A percentile compares a stretch with the other conserved stretches of the same genome.
These are phyloP conservation scores for Agapostemon virescens DNA, from an alignment of 2,888 invertebrate species.

Conservation along the genomic window DNA sequence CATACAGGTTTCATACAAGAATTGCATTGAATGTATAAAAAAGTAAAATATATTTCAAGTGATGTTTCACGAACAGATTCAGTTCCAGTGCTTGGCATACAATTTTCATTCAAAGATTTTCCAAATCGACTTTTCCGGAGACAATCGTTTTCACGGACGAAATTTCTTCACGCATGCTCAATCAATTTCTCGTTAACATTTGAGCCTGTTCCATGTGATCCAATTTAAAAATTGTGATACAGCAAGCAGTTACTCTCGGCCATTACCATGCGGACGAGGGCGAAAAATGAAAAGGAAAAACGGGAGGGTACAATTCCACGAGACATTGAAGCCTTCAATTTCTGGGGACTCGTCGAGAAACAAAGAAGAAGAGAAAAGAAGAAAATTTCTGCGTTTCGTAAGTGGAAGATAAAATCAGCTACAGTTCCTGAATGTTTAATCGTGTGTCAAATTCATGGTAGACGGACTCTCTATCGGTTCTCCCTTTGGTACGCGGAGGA, in stretches of 20 bases:
- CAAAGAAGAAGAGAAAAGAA: neutral
- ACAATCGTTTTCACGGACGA: neutral
- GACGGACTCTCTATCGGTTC: conserved; percentile 42
- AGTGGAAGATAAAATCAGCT: conserved; percentile 39
- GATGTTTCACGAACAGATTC: neutral
- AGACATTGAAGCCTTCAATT: conserved; percentile 30
- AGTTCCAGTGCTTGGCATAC: neutral
- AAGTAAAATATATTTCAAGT: neutral
- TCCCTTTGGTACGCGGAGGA: neutral
- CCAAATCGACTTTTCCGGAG: neutral
- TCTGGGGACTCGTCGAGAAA: conserved; percentile 18
- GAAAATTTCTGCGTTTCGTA: conserved; percentile 23
- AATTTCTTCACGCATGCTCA: neutral
- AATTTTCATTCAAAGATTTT: neutral
- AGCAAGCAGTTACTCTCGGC: neutral
- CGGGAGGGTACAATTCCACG: conserved; percentile 18
- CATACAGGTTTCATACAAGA: too few relatives aligned
- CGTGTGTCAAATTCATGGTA: conserved; percentile 58
- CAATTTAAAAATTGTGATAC: neutral
- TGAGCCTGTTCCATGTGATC: neutral
- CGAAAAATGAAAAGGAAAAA: conserved; percentile 12
- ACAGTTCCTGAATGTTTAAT: conserved; percentile 53
- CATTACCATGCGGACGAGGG: conserved; percentile 47
- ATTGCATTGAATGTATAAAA: too few relatives aligned
- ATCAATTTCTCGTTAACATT: neutral